phyloP scores from a whole-genome alignment of 2,113 vertebrate genomes.

The Pelecanus crispus region DNA sequence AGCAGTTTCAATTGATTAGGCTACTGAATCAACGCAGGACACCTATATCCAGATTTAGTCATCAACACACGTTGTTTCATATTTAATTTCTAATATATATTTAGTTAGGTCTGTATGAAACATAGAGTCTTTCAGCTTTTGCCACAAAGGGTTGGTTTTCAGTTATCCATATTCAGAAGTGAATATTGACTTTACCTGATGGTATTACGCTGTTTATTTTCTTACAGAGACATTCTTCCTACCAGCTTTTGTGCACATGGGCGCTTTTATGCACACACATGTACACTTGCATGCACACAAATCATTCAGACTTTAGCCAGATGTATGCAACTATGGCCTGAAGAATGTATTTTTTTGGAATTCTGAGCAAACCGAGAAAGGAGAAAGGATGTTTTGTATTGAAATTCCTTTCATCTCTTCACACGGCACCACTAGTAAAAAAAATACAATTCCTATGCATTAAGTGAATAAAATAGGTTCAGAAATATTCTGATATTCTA shows the following conservation, averaged over 20 bases:
- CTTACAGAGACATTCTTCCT: neutral
- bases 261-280: neutral
- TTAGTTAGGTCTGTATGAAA: neutral
- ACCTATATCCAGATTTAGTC: neutral
- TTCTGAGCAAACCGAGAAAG: neutral
- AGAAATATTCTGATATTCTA: neutral
- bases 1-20: neutral
- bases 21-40: neutral
- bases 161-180: neutral
- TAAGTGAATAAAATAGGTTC: neutral
- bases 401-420: neutral
- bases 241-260: neutral
- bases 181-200: neutral
- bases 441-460: neutral
- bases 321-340: neutral
- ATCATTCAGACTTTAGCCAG: neutral
- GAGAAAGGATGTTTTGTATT: neutral
- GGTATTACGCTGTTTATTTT: neutral
- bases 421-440: neutral
- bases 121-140: neutral
- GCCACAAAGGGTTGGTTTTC: neutral
- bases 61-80: neutral
- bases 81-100: neutral
- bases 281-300: neutral
- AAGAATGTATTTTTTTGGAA: neutral